Base-by-base conservation (phyloP, 2,797 vertebrate species). In the Anas bahamensis region DNA sequence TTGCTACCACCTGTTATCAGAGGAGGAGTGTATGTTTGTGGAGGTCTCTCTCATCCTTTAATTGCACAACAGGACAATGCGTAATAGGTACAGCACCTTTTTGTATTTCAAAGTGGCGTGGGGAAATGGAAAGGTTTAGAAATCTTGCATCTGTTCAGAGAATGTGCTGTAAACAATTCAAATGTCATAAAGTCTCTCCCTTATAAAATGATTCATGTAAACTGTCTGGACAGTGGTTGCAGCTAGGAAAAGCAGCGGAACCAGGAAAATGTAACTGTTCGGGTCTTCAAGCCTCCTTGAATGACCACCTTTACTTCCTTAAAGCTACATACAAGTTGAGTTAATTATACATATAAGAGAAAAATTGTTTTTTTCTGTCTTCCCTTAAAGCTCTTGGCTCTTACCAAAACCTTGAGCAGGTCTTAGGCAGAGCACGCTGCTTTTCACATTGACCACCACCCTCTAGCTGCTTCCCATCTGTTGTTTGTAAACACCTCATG, bases 401-500 rank as follows among this genome's bases (percentile, higher is more conserved):
- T 17, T 80, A 4, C 17, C 70, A 39, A 89, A 22, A 22, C 59
- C 65, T 86, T 83, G 56, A n/a, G 85, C 39, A 75, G 70, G 81
- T 92, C 42, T 56, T 24, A 44, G 73, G 37, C 7, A 2, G 35
- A 35, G 53, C 28, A 8, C 4, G 2, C 50, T 73, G 78, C 52
- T 78, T 85, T 57, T 85, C 52, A 0, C 19, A 66, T 48, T 90
- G 92, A 87, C 88, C 86, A 50, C 68, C 81, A 93, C 90, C 66
- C 90, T 89, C 11, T 72, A 87, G 70, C 84, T 70, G 88, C 39
- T 76, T 89, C 88, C 96, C 94, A 93, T 95, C 85, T 94, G 94
- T 86, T 96, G 89, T 94, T 95, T 96, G 89, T 86, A 96, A 94
- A 92, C 88, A 92, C 74, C 72, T 87, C 53, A 4, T 57, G 71